Evolutionary conservation across 2,888 invertebrate species (phyloP), one percentile per base, ranked within the genome.

Genomic region (Gisinianus flammeolus): DNA sequence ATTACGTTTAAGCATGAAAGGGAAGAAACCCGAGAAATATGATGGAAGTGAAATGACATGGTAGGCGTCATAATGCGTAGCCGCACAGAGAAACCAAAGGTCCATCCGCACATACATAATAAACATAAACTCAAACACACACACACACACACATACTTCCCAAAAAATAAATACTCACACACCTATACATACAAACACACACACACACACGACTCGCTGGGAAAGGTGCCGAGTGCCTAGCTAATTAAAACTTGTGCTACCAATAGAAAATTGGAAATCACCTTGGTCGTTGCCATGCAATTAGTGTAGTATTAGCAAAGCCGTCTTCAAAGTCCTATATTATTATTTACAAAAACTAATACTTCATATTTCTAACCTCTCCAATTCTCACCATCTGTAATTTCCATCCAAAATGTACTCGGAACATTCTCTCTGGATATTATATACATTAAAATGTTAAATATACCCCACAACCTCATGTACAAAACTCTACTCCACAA

Each of bases 1-100:
- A 74, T 74, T 64, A 58, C 31, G 64, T 74, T 74, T 74, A 64
- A 44, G 64, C 73, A 74, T 74, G 73, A 74, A 74, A 74, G 73
- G 73, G 56, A 30, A 24, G 24, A 22, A 44, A 35, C 22, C n/a
- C n/a, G 54, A 54, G 54, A 44, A 71, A 19, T 72, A 56, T 72
- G 33, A 73, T 73, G 62, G 24, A 71, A 31, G 44, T 74, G 35
- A 64, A 74, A 74, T 74, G 73, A 74, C 73, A 64, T 54, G 22
- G 28, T 35, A 8, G 31, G 44, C 19, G 22, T 26, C 26, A 26
- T 12, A 26, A 22, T 58, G 58, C 62, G 26, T 12, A 28, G 62
- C 24, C 19, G 44, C 12, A 44, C n/a, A n/a, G n/a, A n/a, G n/a
- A n/a, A n/a, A n/a, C n/a, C n/a, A n/a, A n/a, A n/a, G n/a, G n/a